Percentiles rank a stretch among this genome's conserved stretches.
Evolutionary conservation across 2,888 invertebrate species (phyloP).

Genomic region (Morpho achilles): DNA sequence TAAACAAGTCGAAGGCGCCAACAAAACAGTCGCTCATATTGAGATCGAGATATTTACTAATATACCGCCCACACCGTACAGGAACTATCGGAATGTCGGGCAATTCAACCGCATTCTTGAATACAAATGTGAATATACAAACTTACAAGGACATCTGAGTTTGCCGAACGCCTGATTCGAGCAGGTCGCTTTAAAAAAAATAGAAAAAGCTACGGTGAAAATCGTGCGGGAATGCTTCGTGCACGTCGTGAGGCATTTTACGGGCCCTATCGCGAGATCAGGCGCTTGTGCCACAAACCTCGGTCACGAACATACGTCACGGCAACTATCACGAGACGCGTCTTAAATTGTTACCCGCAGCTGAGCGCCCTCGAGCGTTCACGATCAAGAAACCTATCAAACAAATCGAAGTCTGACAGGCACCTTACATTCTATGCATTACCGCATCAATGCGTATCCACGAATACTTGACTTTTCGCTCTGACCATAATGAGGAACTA

Average conservation of each 20-base stretch:
- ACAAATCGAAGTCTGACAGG: conserved; percentile 17
- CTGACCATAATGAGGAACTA: conserved; percentile 59
- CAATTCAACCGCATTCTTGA: conserved; percentile 70
- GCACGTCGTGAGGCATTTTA: conserved; percentile 73
- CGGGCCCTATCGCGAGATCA: conserved; percentile 67
- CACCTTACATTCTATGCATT: neutral
- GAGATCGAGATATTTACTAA: conserved; percentile 64
- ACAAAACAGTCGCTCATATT: conserved; percentile 44
- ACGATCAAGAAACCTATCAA: conserved; percentile 56
- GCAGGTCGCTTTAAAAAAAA: conserved; percentile 29
- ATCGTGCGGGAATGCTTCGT: conserved; percentile 64
- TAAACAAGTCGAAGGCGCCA: conserved; percentile 49
- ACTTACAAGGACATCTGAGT: conserved; percentile 56
- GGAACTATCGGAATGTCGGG: conserved; percentile 60
- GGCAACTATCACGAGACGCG: conserved; percentile 45
- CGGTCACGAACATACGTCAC: conserved; percentile 74
- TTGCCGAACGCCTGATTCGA: conserved; percentile 8
- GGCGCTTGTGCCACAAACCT: conserved; percentile 57
- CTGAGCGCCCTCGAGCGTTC: conserved; percentile 54
- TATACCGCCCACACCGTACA: conserved; percentile 54
- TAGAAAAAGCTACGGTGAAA: conserved; percentile 43
- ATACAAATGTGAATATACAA: conserved; percentile 59
- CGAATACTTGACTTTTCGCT: conserved; percentile 55
- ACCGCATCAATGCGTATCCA: conserved; percentile 19
- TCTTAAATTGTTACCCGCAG: conserved; percentile 69